phyloP scores from a whole-genome alignment of 2,797 vertebrate genomes.

The Cyclopterus lumpus region DNA sequence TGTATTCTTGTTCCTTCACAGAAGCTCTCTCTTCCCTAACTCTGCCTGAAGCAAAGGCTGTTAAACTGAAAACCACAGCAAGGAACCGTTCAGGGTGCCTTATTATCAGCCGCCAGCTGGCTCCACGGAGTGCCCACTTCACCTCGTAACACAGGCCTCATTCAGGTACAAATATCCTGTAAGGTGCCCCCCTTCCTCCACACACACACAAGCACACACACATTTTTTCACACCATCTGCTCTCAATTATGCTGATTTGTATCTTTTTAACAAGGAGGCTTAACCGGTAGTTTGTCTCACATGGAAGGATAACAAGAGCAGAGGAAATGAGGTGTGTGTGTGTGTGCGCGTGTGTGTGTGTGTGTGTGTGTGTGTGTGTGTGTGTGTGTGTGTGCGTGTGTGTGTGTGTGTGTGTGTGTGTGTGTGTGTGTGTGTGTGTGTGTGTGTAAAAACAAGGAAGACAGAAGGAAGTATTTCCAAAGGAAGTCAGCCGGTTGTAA shows the following conservation, averaged over 20 bases:
- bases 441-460: neutral
- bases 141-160: constrained; percentile 71
- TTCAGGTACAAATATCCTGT: constrained; percentile 81
- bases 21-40: constrained; percentile 58
- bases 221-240: constrained; percentile 71
- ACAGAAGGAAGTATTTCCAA: constrained; percentile 11
- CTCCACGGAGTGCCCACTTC: constrained; percentile 70
- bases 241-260: constrained; percentile 81
- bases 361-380: constrained; percentile 3
- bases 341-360: constrained; percentile 28
- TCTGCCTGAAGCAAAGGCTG: constrained; percentile 60
- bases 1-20: constrained; percentile 46
- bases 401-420: constrained; percentile 28
- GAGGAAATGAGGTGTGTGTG: constrained; percentile 30
- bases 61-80: constrained; percentile 43
- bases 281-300: constrained; percentile 58
- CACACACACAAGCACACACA: constrained; percentile 20
- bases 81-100: constrained; percentile 53
- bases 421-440: constrained; percentile 1
- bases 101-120: constrained; percentile 76
- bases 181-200: constrained; percentile 39
- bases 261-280: constrained; percentile 72
- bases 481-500: constrained; percentile 14
- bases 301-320: constrained; percentile 40
- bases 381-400: constrained; percentile 1